A percentile compares a stretch with the other conserved stretches of the same genome.
These are phyloP conservation scores for Melanogrammus aeglefinus DNA, from an alignment of 2,797 vertebrate species.

Conservation along the genomic window DNA sequence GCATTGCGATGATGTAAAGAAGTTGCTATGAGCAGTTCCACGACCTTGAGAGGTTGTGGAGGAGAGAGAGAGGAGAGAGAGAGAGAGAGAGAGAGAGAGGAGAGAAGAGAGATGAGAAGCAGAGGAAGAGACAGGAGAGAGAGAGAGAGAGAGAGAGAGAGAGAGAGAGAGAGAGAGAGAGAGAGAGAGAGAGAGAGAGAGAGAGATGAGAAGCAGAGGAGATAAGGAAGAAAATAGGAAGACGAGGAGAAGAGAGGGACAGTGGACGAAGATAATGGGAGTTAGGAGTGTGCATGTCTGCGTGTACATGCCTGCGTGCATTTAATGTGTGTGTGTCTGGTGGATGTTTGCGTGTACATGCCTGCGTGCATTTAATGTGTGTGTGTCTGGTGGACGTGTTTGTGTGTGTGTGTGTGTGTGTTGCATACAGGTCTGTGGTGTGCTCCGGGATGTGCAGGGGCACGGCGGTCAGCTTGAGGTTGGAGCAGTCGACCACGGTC, in stretches of 20 bases:
- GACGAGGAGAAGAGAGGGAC: background rate
- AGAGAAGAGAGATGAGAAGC: too few relatives aligned
- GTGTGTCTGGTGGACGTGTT: slow-evolving; percentile 9
- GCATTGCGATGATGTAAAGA: background rate
- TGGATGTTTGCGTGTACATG: slow-evolving; percentile 14
- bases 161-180: slow-evolving; percentile 4
- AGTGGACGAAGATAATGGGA: background rate
- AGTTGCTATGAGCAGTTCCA: background rate
- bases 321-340: background rate
- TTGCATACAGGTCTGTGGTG: slow-evolving; percentile 90
- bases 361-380: background rate
- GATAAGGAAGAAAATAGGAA: background rate
- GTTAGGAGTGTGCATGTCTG: background rate
- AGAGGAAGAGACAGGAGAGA: too few relatives aligned
- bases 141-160: background rate
- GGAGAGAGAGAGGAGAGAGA: background rate
- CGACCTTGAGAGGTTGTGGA: too few relatives aligned
- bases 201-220: background rate
- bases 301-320: slow-evolving; percentile 1
- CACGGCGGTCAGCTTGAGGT: slow-evolving; percentile 86
- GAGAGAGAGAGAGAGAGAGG: background rate
- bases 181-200: background rate
- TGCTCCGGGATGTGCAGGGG: slow-evolving; percentile 90
- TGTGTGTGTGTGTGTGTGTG: background rate
- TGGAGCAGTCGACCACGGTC: slow-evolving; percentile 94